Base-by-base conservation (phyloP, 2,888 invertebrate species). In the Cerceris ruficornis region DNA sequence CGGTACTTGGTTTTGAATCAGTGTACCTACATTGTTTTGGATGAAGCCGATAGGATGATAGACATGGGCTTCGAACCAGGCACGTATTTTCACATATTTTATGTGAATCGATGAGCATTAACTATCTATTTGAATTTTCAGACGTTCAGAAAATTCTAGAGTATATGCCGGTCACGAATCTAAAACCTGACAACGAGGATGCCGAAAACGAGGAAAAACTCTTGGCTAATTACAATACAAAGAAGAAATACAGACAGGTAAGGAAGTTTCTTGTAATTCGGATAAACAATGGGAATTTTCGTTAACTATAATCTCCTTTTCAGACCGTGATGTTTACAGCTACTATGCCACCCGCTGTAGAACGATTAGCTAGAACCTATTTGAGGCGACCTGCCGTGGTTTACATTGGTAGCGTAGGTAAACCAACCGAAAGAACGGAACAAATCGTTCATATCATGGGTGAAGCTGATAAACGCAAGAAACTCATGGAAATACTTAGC, bases 291-390 rank as follows among this genome's bases (percentile, higher is more conserved):
- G 50, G 15, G 14, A 7, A 49, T 13, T 60, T 57, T 28, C 14
- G 11, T 14, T 14, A 60, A 66, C 13, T 68, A 61, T 15, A 14
- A 39, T 50, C 52, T 8, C 8, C 60, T 68, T 90, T 92, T 43
- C 88, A 96, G 96, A 99, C 99, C 88, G 99, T 99, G 92, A 99
- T 99, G 99, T 99, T 99, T 93, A 99, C 99, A 62, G 99, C 99
- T 4, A 99, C 99, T 82, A 99, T 99, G 99, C 99, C 99, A 8
- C 96, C 99, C 0, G 98, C 99, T 2, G 98, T 99, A 1, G 99
- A 99, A 93, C 94, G 99, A 77, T 93, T 99, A 80, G 99, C 99
- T 0, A 94, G 98, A 80, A 97, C 96, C 43, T 99, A 99, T 93
- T 93, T 99, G 28, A 94, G 99, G 70, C 94, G 99, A 88, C 99